phyloP scores from a whole-genome alignment of 1,140 invertebrate species.

The Sipha flava region DNA sequence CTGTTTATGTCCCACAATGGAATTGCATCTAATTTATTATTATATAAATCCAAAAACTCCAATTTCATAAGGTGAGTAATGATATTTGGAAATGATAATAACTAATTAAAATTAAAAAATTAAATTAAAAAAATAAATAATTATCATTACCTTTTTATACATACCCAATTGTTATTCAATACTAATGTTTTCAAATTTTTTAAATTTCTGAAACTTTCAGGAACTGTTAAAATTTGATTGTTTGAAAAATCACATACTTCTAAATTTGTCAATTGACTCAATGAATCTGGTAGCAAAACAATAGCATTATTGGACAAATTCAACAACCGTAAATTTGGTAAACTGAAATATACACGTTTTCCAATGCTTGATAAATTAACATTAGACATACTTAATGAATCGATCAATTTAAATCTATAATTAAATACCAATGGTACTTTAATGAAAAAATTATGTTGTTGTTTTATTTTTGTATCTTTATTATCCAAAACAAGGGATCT shows the following conservation, averaged over 20 bases:
- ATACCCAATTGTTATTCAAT: not conserved
- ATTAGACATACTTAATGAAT: not conserved
- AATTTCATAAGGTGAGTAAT: not conserved
- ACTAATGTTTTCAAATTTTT: slow-evolving; percentile 1
- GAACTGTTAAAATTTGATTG: not conserved
- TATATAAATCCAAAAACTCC: not conserved
- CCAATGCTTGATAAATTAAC: not conserved
- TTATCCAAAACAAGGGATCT: slow-evolving; percentile 7
- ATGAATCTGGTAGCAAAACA: not conserved
- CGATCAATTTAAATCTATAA: slow-evolving; percentile 1
- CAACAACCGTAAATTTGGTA: not conserved
- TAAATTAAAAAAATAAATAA: not conserved
- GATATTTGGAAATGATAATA: slow-evolving; percentile 6
- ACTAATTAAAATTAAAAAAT: not conserved
- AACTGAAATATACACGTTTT: not conserved
- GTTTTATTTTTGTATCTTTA: not conserved
- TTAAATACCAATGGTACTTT: not conserved
- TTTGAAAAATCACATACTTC: slow-evolving; percentile 13
- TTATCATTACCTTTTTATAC: not conserved
- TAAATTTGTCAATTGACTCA: not conserved
- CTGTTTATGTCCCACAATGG: not conserved
- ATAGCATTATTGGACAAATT: slow-evolving; percentile 7
- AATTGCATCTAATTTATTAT: not conserved
- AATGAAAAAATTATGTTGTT: not conserved
- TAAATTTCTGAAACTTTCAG: slow-evolving; percentile 12